Evolutionary conservation across 2,113 vertebrate genomes (phyloP), one percentile per base, ranked within the genome.

Genomic region (Perognathus longimembris): DNA sequence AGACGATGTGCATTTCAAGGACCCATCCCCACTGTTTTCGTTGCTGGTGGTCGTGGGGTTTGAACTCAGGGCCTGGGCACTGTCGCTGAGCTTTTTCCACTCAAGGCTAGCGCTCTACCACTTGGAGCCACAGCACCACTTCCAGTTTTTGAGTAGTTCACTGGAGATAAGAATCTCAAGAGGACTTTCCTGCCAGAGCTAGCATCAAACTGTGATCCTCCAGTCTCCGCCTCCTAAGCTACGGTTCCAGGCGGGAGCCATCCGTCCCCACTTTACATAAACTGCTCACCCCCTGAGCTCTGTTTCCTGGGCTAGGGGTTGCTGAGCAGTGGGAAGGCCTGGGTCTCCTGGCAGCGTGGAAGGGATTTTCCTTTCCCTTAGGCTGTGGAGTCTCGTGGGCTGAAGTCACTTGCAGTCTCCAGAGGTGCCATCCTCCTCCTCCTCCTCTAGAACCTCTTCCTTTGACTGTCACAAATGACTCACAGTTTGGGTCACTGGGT

Each of bases 261-360:
- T 54, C 50, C 50, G 17, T 54, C 75, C 87, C 79, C 24, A 32
- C 32, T 71, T 40, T 20, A 17, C 42, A 66, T 22, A 18, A 85
- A 40, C 69, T 28, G 28, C 59, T 63, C 61, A 81, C 2, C 5
- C 38, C 40, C 59, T 9, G 17, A 69, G 38, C 63, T 24, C 1
- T 3, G 2, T 14, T 6, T 10, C 66, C 42, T 12, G 71, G 64
- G 38, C 67, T 76, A 8, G 38, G 57, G 14, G 14, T 54, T 20
- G 9, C 34, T 22, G n/a, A 26, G 21, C 1, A 22, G 1, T 12
- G 2, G 20, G 12, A 5, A 66, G 57, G 50, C n/a, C 1, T 67
- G 71, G 17, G 38, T 30, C 63, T 40, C n/a, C 42, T 6, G 7
- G 7, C 12, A 34, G 50, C 34, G 6, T 7, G 21, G 71, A 70